Conservation (phyloP, 2,113 vertebrate species). For the Telmatochromis brachygnathus region DNA sequence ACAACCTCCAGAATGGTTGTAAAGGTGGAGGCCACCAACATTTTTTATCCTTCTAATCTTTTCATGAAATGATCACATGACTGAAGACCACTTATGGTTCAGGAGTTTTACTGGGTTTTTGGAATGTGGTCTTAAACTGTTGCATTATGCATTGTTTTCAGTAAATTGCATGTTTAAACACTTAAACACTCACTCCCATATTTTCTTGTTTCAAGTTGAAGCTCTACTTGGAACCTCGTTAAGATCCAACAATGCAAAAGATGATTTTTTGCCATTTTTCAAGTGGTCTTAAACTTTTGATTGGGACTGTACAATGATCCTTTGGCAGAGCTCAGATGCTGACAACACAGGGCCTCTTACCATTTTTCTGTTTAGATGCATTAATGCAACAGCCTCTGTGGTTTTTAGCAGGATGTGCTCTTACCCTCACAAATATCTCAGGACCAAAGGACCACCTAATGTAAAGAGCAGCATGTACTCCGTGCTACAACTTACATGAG, state of each 20-base stretch:
- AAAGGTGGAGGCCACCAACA: neutral
- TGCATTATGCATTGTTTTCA: neutral
- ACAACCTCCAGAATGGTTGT: neutral
- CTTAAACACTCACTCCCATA: neutral
- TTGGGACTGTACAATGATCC: neutral
- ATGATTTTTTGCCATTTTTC: neutral
- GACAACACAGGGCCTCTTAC: neutral
- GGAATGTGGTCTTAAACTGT: neutral
- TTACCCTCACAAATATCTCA: neutral
- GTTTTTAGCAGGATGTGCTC: neutral
- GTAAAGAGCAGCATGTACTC: neutral
- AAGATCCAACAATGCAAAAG: rapidly evolving
- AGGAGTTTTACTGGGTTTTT: neutral
- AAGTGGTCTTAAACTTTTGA: neutral
- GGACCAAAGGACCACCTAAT: neutral
- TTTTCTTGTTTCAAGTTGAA: neutral
- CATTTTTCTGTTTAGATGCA: neutral
- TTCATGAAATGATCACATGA: neutral
- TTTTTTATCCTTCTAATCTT: neutral
- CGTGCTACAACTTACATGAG: rapidly evolving
- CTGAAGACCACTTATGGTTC: neutral
- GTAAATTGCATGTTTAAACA: neutral
- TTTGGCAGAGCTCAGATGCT: neutral
- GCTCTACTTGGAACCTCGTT: neutral
- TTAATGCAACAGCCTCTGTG: neutral